Base-by-base conservation (phyloP, 2,888 invertebrate genomes). In the Epinotia bilunana region DNA sequence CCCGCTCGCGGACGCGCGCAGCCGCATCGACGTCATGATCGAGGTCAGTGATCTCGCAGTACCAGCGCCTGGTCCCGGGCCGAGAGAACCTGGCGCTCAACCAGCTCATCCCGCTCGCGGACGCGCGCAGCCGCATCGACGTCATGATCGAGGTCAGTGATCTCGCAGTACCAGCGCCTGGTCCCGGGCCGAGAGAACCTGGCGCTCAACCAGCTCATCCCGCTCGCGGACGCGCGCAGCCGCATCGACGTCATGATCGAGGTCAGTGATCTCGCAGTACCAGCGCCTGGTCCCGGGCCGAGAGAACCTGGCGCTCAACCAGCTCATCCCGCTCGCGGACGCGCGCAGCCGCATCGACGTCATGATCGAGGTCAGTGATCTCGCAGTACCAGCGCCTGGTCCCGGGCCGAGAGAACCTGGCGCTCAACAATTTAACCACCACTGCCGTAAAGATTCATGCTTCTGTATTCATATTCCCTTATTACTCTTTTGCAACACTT, bases 211-310 rank as follows among this genome's bases (percentile, higher is more conserved):
- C 90, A 90, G 82, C 86, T 91, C 13, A 84, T 90, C n/a, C 91
- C 90, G 0, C 83, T 84, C 43, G 87, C 83, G 57, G 86, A 77
- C 92, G 90, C 83, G 77, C 70, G 82, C 77, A 77, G 78, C 57
- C 79, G 84, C 33, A 77, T 82, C 61, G 86, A 77, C 92, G 90
- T 83, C 77, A 71, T 81, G 77, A 76, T 49, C 13, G 4, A 49
- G 12, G 46, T 13, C 33, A 33, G 33, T 33, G 33, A 33, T 7
- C 33, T 7, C 98, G 0, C 93, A 95, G 78, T 91, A 97, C 81
- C 99, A 99, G 91, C 95, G 97, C 53, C 95, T 98, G 64, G 99
- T 99, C 49, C 99, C 99, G 0, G 99, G 99, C 1, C 92, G 99
- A 72, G 98, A 98, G 90, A 95, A 95, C 84, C 96, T 97, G 83